These are phyloP conservation scores for Orientallactaga bullata DNA, from an alignment of 2,113 vertebrate species.

Conservation along the genomic window DNA sequence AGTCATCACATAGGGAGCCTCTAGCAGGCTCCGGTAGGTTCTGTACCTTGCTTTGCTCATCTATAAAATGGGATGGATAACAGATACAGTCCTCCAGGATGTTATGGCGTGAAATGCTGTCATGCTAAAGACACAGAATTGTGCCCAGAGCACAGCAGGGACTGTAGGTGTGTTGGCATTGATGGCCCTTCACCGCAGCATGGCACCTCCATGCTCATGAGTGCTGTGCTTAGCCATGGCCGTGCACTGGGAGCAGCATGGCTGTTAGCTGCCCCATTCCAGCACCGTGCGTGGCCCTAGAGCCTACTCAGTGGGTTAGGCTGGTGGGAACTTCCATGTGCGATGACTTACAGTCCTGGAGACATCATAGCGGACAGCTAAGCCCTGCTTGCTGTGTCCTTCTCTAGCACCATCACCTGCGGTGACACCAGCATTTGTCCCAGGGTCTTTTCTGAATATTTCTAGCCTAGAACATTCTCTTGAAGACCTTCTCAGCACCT, in stretches of 20 bases:
- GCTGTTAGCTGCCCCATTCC: not conserved
- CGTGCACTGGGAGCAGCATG: not conserved
- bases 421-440: not conserved
- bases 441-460: fast-evolving
- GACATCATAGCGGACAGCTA: fast-evolving
- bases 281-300: not conserved
- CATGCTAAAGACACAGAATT: fast-evolving
- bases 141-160: not conserved
- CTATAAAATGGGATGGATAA: fast-evolving
- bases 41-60: fast-evolving
- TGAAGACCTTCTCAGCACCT: too few species aligned
- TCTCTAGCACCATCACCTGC: not conserved
- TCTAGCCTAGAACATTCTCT: not conserved
- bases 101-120: fast-evolving
- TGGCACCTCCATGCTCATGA: not conserved
- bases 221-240: not conserved
- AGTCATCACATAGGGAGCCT: fast-evolving
- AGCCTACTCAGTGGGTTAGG: not conserved
- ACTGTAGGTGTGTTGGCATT: too few species aligned
- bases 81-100: not conserved
- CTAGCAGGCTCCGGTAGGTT: not conserved
- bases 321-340: not conserved
- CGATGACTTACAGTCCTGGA: fast-evolving
- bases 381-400: fast-evolving
- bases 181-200: too few species aligned